A percentile compares a stretch with the other conserved stretches of the same genome.
Conservation (phyloP, 1,140 invertebrate genomes). For the Lysiphlebus fabarum region DNA sequence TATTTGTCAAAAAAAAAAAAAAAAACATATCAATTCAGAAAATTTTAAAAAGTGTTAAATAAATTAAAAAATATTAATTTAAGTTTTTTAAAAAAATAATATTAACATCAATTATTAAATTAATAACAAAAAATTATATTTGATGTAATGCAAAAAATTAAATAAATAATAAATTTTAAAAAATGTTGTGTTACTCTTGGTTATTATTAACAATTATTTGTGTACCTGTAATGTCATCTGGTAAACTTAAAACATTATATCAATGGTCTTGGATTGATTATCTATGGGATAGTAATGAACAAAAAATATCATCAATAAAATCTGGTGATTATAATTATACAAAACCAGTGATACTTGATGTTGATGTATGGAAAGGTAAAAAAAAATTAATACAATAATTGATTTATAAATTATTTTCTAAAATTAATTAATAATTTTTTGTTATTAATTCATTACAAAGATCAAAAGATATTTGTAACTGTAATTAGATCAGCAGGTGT, state of each 20-base stretch:
- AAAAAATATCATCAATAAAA: constrained; percentile 50
- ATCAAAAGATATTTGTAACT: constrained; percentile 35
- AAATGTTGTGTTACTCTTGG: neutral
- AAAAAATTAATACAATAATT: neutral
- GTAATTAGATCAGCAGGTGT: constrained; percentile 47
- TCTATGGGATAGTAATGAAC: constrained; percentile 15
- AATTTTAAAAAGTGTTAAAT: too few relatives aligned
- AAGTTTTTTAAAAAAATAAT: too few relatives aligned
- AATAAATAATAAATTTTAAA: too few relatives aligned
- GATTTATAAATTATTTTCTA: too few relatives aligned
- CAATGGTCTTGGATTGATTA: constrained; percentile 36
- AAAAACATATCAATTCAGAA: too few relatives aligned
- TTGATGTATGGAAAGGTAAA: constrained; percentile 22
- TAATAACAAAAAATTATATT: too few relatives aligned
- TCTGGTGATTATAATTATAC: constrained; percentile 52
- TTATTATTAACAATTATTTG: constrained; percentile 15
- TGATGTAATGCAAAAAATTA: too few relatives aligned
- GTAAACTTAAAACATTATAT: constrained; percentile 17
- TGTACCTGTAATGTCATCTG: constrained; percentile 5
- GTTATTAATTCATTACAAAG: too few relatives aligned
- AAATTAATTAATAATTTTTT: too few relatives aligned
- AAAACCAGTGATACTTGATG: constrained; percentile 28
- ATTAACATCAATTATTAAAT: too few relatives aligned
- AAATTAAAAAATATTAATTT: too few relatives aligned
- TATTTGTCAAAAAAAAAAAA: too few relatives aligned